These are phyloP conservation scores for Rhinoraja longicauda DNA, from an alignment of 2,797 vertebrate genomes.

Conservation along the genomic window DNA sequence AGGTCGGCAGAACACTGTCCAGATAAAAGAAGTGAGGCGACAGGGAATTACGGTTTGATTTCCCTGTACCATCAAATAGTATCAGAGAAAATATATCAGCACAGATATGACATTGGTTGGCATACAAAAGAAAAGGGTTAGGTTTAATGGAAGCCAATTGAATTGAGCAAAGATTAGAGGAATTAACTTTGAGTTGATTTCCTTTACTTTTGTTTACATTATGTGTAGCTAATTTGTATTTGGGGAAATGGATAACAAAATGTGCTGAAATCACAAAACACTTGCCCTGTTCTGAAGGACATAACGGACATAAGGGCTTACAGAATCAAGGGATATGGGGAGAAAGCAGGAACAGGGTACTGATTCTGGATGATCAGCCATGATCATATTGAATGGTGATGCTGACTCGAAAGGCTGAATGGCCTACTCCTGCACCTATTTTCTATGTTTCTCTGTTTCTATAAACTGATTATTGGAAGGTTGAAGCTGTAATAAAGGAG, in stretches of 20 bases:
- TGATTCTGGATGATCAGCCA: too few species aligned
- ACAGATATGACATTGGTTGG: not conserved
- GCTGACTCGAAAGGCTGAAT: too few species aligned
- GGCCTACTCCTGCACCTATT: too few species aligned
- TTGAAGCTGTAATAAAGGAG: not conserved
- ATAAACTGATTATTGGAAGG: not conserved
- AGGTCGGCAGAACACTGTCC: not conserved
- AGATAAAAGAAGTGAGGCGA: not conserved
- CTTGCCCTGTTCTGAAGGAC: not conserved
- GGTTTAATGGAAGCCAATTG: not conserved
- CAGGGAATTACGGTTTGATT: conserved; percentile 12
- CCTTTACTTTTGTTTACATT: not conserved
- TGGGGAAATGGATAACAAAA: not conserved
- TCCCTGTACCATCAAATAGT: not conserved
- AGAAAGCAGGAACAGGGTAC: too few species aligned
- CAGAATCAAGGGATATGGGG: too few species aligned
- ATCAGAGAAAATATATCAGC: not conserved
- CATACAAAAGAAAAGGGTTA: not conserved
- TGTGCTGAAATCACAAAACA: not conserved
- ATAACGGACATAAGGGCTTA: too few species aligned
- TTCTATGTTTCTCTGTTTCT: too few species aligned
- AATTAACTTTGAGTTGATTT: not conserved
- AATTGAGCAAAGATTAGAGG: not conserved
- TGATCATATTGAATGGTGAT: too few species aligned
- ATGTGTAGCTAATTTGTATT: not conserved